Evolutionary conservation across 2,888 invertebrate species (phyloP).

Genomic region (Meliscaeva auricollis): DNA sequence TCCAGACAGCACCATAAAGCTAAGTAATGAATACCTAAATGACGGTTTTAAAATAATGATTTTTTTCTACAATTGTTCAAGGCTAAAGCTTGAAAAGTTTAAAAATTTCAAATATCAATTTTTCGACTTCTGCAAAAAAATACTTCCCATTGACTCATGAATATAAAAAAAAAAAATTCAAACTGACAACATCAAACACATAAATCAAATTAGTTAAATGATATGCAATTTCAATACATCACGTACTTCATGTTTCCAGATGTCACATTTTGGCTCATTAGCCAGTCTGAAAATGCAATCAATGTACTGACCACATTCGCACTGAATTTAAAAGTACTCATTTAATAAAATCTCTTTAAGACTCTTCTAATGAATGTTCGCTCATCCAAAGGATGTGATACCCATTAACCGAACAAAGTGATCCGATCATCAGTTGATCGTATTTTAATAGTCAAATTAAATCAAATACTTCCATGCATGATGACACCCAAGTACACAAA

Average conservation of each 20-base stretch:
- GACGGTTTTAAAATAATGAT: too few species aligned
- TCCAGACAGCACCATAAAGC: too few species aligned
- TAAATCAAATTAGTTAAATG: conserved; percentile 56
- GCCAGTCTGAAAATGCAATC: conserved; percentile 62
- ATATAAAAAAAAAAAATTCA: conserved; percentile 26
- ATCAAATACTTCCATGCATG: conserved; percentile 38
- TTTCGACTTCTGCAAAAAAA: too few species aligned
- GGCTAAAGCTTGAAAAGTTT: too few species aligned
- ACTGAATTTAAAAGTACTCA: conserved; percentile 49
- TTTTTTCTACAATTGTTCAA: too few species aligned
- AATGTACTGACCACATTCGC: conserved; percentile 64
- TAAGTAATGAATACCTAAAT: too few species aligned
- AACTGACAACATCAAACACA: conserved; percentile 24
- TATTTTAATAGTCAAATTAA: conserved; percentile 74
- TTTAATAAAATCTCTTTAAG: conserved; percentile 31
- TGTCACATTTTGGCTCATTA: conserved; percentile 71
- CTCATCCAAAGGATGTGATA: conserved; percentile 74
- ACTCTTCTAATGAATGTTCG: conserved; percentile 5
- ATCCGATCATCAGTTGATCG: conserved; percentile 67
- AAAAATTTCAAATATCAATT: too few species aligned
- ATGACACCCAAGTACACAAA: conserved; percentile 21
- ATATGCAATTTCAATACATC: conserved; percentile 65
- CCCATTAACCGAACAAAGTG: conserved; percentile 60
- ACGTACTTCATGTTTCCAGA: conserved; percentile 71
- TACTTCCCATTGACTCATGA: conserved; percentile 47